Conservation (phyloP, 2,888 invertebrate genomes). For the Tyria jacobaeae region DNA sequence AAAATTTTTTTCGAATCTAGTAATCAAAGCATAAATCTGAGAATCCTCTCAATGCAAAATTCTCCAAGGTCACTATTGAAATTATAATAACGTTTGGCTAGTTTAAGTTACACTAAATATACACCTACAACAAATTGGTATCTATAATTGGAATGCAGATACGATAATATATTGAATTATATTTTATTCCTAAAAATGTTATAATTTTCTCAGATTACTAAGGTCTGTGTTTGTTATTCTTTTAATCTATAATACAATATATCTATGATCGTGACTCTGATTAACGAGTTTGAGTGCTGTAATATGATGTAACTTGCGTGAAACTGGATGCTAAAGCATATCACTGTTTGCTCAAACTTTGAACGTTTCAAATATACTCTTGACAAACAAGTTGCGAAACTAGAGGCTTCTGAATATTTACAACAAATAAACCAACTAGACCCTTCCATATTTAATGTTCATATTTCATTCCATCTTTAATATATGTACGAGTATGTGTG, state of each 20-base stretch:
- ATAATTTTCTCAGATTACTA: background rate
- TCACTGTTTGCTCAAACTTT: slow-evolving; percentile 47
- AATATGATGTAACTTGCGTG: slow-evolving; percentile 41
- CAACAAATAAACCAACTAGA: slow-evolving; percentile 26
- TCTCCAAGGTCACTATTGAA: no score
- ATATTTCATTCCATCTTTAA: slow-evolving; percentile 24
- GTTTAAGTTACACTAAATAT: no score
- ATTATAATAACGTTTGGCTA: no score
- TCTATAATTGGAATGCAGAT: no score
- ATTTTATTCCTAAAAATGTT: no score
- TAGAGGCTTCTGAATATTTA: slow-evolving; percentile 37
- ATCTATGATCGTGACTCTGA: slow-evolving; percentile 18
- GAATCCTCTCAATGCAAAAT: no score
- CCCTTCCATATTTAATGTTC: slow-evolving; percentile 20
- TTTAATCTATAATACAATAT: background rate
- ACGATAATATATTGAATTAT: no score
- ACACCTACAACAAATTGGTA: no score
- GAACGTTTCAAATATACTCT: slow-evolving; percentile 38
- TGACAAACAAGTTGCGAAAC: slow-evolving; percentile 40
- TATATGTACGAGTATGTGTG: background rate
- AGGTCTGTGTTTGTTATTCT: background rate
- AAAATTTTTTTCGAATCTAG: no score
- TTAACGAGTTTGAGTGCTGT: slow-evolving; percentile 32
- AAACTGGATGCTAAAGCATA: slow-evolving; percentile 50
- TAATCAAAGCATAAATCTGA: no score